phyloP scores from a whole-genome alignment of 1,140 invertebrate genomes.

The Saccostrea cuccullata region DNA sequence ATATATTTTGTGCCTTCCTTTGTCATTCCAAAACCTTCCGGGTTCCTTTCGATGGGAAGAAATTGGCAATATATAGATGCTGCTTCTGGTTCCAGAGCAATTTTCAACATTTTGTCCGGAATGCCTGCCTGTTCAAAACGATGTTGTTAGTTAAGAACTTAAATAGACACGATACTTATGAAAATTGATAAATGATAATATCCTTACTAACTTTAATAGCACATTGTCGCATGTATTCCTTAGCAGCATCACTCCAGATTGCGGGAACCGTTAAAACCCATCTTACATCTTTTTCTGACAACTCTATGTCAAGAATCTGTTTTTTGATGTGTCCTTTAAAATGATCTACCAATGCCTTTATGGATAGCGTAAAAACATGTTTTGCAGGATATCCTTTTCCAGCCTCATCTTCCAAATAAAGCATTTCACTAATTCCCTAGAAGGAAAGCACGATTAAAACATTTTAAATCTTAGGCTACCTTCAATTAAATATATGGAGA shows the following conservation, averaged over 20 bases:
- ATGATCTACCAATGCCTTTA: neutral
- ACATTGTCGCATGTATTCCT: neutral
- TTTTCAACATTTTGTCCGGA: neutral
- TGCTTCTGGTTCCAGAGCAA: constrained; percentile 22
- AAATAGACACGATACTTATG: neutral
- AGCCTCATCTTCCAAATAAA: neutral
- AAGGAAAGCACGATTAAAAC: neutral
- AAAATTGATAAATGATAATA: neutral
- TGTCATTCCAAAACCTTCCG: neutral
- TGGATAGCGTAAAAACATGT: neutral
- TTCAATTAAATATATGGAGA: no score
- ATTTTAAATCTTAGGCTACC: no score
- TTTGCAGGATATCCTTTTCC: neutral
- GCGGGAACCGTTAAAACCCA: constrained; percentile 9
- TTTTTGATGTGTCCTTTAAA: neutral
- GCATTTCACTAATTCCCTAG: neutral
- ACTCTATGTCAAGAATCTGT: neutral
- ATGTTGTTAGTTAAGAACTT: neutral
- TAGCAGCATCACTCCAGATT: constrained; percentile 14
- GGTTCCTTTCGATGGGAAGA: neutral
- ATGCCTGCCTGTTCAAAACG: neutral
- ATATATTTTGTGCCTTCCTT: constrained; percentile 23
- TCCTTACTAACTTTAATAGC: neutral
- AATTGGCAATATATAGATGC: constrained; percentile 2
- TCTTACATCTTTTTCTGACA: neutral